These are phyloP conservation scores for Agriopis aurantiaria DNA, from an alignment of 2,888 invertebrate genomes.

Conservation along the genomic window DNA sequence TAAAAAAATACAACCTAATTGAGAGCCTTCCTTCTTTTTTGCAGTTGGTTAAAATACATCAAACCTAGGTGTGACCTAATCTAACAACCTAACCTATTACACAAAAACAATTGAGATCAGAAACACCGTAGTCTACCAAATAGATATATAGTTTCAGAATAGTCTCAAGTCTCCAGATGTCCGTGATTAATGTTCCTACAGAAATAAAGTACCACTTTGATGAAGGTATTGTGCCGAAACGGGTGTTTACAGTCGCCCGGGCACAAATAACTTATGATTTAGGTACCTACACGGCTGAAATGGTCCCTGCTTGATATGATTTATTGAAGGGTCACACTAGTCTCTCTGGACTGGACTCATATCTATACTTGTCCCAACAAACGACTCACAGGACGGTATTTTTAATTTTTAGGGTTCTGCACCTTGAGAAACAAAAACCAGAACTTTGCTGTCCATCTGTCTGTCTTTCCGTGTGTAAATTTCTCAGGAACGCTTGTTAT, in stretches of 20 bases:
- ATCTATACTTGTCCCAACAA: background rate
- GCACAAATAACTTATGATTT: conserved; percentile 35
- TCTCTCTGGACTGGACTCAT: background rate
- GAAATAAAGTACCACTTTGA: conserved; percentile 22
- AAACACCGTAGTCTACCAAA: background rate
- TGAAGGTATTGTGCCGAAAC: conserved; percentile 26
- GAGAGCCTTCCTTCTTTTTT: too few relatives aligned
- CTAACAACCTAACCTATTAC: too few relatives aligned
- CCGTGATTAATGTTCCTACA: conserved; percentile 26
- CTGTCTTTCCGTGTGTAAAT: too few relatives aligned
- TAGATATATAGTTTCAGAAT: conserved; percentile 2
- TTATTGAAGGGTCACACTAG: conserved; percentile 22
- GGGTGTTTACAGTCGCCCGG: conserved; percentile 25
- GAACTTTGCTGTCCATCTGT: too few relatives aligned
- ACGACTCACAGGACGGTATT: background rate
- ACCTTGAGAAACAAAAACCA: too few relatives aligned
- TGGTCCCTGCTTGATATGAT: conserved; percentile 18
- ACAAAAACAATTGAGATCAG: background rate
- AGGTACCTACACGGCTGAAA: conserved; percentile 17
- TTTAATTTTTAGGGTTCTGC: too few relatives aligned
- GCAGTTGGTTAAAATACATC: too few relatives aligned
- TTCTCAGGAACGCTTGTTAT: too few relatives aligned
- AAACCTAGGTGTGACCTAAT: too few relatives aligned
- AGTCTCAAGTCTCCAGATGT: conserved; percentile 17
- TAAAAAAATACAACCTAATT: too few relatives aligned